Base-by-base conservation (phyloP, 2,888 invertebrate genomes). In the Melikaiella ostensackeni region DNA sequence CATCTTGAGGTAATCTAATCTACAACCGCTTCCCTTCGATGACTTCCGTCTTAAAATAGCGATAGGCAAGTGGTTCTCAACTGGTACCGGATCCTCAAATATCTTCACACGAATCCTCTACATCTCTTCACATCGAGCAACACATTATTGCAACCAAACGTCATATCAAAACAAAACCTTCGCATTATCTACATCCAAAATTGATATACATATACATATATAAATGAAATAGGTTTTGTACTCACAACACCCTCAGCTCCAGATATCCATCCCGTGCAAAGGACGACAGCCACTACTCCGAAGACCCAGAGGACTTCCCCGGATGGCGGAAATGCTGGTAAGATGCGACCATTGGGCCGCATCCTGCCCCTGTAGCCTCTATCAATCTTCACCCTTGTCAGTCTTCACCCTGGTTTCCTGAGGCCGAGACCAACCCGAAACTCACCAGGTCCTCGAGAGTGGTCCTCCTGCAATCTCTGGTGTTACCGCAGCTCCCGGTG, bases 191-290 rank as follows among this genome's bases (percentile, higher is more conserved):
- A 16, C 4, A 63, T n/a, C 19, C 27, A 9, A 24, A 42, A 27
- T 7, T 27, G 21, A 24, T 11, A 27, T 27, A 16, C n/a, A n/a
- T n/a, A n/a, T n/a, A n/a, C n/a, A n/a, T n/a, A n/a, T n/a, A n/a
- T n/a, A n/a, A n/a, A n/a, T n/a, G n/a, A n/a, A n/a, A n/a, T n/a
- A n/a, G n/a, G n/a, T 57, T 64, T 70, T 57, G 75, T 81, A 88
- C 89, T 89, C 82, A 89, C 89, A 85, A 85, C 87, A 80, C 89
- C 87, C 46, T 87, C 82, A 79, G 77, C 74, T 80, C 80, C 76
- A 77, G 84, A 83, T 78, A 84, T 80, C 84, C 84, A 84, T 77
- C 81, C 78, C 9, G 70, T 33, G 8, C 8, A n/a, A 11, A 70
- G 30, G 78, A 84, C 79, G 66, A 80, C 63, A 75, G 82, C 55